phyloP scores from a whole-genome alignment of 92 coral and sea anemone genomes.

The Paragorgia papillata region DNA sequence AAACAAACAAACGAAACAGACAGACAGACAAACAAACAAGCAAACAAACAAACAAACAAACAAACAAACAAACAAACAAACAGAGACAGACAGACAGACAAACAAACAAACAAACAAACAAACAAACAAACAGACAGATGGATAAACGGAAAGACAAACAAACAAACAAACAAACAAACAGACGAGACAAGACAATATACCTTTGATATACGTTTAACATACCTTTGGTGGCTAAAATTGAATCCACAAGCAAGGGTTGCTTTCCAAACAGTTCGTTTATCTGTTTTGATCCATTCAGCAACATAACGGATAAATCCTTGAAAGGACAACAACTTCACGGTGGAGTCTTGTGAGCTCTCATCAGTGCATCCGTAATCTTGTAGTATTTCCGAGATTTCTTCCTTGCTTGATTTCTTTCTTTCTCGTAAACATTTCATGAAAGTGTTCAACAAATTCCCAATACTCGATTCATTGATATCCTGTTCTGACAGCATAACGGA shows the following conservation, averaged over 20 bases:
- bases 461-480: constrained; percentile 58
- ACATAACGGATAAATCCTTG: constrained; percentile 76
- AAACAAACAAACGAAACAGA: too few species aligned
- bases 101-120: too few species aligned
- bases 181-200: too few species aligned
- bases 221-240: constrained; percentile 84
- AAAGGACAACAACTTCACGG: constrained; percentile 37
- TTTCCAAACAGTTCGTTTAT: constrained; percentile 79
- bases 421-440: constrained; percentile 75
- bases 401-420: constrained; percentile 65
- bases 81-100: too few species aligned
- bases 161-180: too few species aligned
- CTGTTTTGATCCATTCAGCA: constrained; percentile 54
- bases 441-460: constrained; percentile 68
- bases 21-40: too few species aligned
- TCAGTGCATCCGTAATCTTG: constrained; percentile 61
- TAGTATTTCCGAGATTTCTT: constrained; percentile 71
- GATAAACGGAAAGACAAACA: too few species aligned
- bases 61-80: too few species aligned
- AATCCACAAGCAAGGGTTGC: constrained; percentile 90
- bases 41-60: too few species aligned
- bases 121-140: too few species aligned
- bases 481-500: constrained; percentile 58
- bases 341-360: constrained; percentile 20
- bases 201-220: too few species aligned